Percentiles rank a stretch among this genome's conserved stretches.
These are phyloP conservation scores for Deroplatys truncata DNA, from an alignment of 2,888 invertebrate species.

Conservation along the genomic window DNA sequence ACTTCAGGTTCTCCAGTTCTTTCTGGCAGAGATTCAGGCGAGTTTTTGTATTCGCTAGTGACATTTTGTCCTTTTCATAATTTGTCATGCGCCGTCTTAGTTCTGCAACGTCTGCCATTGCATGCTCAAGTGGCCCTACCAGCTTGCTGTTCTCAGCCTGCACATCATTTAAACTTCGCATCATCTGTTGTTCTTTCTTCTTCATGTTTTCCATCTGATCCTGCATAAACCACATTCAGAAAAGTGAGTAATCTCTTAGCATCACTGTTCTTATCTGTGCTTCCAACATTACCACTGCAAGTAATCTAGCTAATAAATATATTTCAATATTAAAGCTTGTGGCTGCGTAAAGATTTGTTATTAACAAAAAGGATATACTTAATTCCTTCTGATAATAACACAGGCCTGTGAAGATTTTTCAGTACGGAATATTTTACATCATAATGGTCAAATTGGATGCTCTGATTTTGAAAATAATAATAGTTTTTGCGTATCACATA, in stretches of 20 bases:
- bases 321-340: too few species aligned
- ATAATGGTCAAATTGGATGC: too few species aligned
- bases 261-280: background rate
- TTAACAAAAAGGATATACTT: too few species aligned
- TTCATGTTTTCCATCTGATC: slow-evolving; percentile 74
- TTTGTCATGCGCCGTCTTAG: slow-evolving; percentile 73
- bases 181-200: slow-evolving; percentile 74
- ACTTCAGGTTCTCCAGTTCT: slow-evolving; percentile 56
- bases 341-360: too few species aligned
- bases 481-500: too few species aligned
- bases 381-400: too few species aligned
- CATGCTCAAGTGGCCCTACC: slow-evolving; percentile 66
- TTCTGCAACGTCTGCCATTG: slow-evolving; percentile 66
- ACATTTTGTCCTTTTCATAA: slow-evolving; percentile 79
- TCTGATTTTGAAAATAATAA: too few species aligned
- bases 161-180: slow-evolving; percentile 63
- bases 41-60: slow-evolving; percentile 58
- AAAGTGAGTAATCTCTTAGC: background rate
- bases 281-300: background rate
- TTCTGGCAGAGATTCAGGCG: slow-evolving; percentile 42
- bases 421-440: too few species aligned
- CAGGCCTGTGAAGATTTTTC: too few species aligned
- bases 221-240: slow-evolving; percentile 36
- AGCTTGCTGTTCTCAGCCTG: slow-evolving; percentile 69
- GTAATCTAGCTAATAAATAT: too few species aligned